These are phyloP conservation scores for Salarias fasciatus DNA, from an alignment of 2,797 vertebrate species.

Conservation along the genomic window DNA sequence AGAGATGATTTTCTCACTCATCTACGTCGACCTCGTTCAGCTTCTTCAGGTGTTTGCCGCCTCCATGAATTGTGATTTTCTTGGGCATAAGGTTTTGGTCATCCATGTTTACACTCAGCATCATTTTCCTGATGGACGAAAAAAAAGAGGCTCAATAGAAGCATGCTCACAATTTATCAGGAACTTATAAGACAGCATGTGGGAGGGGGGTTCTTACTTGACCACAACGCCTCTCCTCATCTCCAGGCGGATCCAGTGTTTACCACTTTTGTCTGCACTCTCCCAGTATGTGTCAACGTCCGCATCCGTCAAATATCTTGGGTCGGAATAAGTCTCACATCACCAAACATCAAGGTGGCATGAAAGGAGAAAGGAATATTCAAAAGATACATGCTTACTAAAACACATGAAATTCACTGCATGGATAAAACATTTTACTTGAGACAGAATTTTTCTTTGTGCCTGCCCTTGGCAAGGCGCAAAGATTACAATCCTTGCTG, in stretches of 20 bases:
- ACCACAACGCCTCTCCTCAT: conserved; percentile 98
- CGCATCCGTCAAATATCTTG: conserved; percentile 92
- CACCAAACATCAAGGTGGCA: too few relatives aligned
- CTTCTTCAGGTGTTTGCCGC: conserved; percentile 95
- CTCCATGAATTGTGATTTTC: conserved; percentile 90
- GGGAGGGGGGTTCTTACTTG: conserved; percentile 90
- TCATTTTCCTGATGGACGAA: conserved; percentile 87
- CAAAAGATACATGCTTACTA: too few relatives aligned
- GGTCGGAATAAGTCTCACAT: conserved; percentile 4
- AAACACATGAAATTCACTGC: too few relatives aligned
- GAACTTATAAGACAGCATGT: too few relatives aligned
- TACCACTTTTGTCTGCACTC: conserved; percentile 95
- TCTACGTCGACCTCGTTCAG: conserved; percentile 92
- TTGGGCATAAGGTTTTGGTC: conserved; percentile 99
- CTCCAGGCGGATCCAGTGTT: conserved; percentile 97
- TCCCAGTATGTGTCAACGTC: conserved; percentile 96
- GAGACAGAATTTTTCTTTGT: too few relatives aligned
- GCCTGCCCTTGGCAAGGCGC: too few relatives aligned
- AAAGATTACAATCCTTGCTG: too few relatives aligned
- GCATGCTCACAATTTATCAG: too few relatives aligned
- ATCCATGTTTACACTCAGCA: conserved; percentile 93
- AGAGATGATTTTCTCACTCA: conserved; percentile 83
- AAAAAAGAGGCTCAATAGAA: background rate
- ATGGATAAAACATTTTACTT: too few relatives aligned
- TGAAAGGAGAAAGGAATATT: too few relatives aligned